phyloP scores from a whole-genome alignment of 2,888 invertebrate species.

The Habroteleia sp. region DNA sequence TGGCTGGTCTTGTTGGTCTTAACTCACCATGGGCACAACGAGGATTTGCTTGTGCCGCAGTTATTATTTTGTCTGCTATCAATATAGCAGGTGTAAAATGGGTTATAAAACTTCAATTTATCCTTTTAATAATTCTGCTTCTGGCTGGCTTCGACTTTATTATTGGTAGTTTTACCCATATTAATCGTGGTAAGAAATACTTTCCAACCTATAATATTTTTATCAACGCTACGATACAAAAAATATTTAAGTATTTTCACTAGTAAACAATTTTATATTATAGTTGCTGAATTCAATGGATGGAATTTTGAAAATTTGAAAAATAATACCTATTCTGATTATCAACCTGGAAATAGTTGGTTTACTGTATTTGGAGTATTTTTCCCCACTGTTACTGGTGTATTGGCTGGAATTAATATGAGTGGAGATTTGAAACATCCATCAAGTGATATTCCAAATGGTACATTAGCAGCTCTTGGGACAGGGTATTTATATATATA shows the following conservation, averaged over 20 bases:
- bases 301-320: slow-evolving; percentile 90
- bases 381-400: slow-evolving; percentile 98
- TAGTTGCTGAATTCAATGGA: slow-evolving; percentile 91
- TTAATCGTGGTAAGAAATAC: slow-evolving; percentile 84
- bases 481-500: too few relatives aligned
- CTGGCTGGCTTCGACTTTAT: slow-evolving; percentile 96
- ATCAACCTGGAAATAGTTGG: slow-evolving; percentile 92
- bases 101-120: slow-evolving; percentile 97
- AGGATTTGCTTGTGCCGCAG: slow-evolving; percentile 93
- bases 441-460: slow-evolving; percentile 95
- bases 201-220: not conserved
- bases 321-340: slow-evolving; percentile 91
- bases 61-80: slow-evolving; percentile 92
- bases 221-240: not conserved
- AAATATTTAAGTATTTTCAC: not conserved
- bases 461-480: slow-evolving; percentile 94
- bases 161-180: slow-evolving; percentile 93
- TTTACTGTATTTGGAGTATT: slow-evolving; percentile 98
- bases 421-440: slow-evolving; percentile 97
- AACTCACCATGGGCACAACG: slow-evolving; percentile 91
- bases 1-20: slow-evolving; percentile 90
- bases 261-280: slow-evolving; percentile 10
- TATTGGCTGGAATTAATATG: slow-evolving; percentile 99
- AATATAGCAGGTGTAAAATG: slow-evolving; percentile 98
- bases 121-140: slow-evolving; percentile 91